Conservation (phyloP, 1,140 invertebrate species). For the Drosophila watanabei region DNA sequence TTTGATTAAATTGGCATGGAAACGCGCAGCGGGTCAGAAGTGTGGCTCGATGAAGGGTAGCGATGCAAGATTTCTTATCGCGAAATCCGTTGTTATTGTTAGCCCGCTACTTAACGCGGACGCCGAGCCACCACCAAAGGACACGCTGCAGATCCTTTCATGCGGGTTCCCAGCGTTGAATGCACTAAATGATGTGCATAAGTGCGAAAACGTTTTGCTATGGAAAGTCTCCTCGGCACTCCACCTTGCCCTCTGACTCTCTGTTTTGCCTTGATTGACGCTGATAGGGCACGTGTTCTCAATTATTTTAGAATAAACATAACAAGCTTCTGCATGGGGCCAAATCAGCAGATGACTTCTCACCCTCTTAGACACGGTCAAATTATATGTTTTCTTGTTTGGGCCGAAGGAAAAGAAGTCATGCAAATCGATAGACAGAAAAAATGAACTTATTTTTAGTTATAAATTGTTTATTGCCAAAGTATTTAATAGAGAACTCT, state of each 20-base stretch:
- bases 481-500: not conserved
- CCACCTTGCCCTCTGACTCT: not conserved
- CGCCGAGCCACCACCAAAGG: conserved; percentile 33
- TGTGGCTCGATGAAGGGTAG: conserved; percentile 16
- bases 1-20: conserved; percentile 84
- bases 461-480: not conserved
- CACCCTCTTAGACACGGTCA: conserved; percentile 39
- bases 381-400: conserved; percentile 3
- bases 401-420: not conserved
- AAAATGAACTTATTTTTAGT: too few relatives aligned
- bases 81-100: conserved; percentile 42
- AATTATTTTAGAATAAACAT: conserved; percentile 83
- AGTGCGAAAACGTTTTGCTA: conserved; percentile 72
- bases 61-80: conserved; percentile 58
- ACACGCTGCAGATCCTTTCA: conserved; percentile 15
- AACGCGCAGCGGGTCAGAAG: conserved; percentile 62
- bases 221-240: conserved; percentile 7
- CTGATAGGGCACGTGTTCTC: conserved; percentile 82
- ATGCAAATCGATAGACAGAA: not conserved
- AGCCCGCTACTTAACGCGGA: conserved; percentile 62
- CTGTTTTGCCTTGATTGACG: conserved; percentile 79
- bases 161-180: conserved; percentile 64
- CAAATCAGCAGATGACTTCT: conserved; percentile 70
- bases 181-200: conserved; percentile 75
- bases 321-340: conserved; percentile 45